Evolutionary conservation across 2,888 invertebrate genomes (phyloP).

Genomic region (Mesorhabditis sp.): DNA sequence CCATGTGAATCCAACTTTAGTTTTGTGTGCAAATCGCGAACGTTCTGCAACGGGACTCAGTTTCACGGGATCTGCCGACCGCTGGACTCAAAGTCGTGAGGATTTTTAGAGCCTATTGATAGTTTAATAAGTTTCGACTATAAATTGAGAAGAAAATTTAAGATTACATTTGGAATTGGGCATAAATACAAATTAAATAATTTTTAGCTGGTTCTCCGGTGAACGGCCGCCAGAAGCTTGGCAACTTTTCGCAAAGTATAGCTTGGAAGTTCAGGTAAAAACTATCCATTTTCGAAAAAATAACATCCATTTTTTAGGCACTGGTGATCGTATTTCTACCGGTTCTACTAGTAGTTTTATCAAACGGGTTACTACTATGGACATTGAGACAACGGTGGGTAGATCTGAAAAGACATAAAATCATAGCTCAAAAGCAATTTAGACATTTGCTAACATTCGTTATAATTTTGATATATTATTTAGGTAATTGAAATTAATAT

Average conservation of each 20-base stretch:
- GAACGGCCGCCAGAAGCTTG: background rate
- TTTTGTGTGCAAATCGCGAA: conserved; percentile 25
- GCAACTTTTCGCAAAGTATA: background rate
- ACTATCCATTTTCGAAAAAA: no score
- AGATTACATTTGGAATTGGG: background rate
- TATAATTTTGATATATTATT: no score
- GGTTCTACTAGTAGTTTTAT: conserved; percentile 27
- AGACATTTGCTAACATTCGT: no score
- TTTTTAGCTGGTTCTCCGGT: background rate
- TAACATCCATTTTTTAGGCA: conserved; percentile 11
- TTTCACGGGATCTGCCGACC: conserved; percentile 16
- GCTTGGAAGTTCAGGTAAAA: background rate
- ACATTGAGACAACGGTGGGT: conserved; percentile 28
- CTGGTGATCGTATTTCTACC: conserved; percentile 31
- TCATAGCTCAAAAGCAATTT: no score
- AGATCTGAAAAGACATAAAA: background rate
- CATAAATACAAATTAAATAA: background rate
- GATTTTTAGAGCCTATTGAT: background rate
- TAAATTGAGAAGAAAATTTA: background rate
- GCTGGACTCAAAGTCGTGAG: background rate
- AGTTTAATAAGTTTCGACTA: background rate
- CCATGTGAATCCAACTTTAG: no score
- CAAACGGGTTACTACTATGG: conserved; percentile 24
- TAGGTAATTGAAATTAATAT: no score
- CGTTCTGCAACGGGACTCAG: conserved; percentile 35